These are phyloP conservation scores for Caiman crocodilus DNA, from an alignment of 2,797 vertebrate species.

Conservation along the genomic window DNA sequence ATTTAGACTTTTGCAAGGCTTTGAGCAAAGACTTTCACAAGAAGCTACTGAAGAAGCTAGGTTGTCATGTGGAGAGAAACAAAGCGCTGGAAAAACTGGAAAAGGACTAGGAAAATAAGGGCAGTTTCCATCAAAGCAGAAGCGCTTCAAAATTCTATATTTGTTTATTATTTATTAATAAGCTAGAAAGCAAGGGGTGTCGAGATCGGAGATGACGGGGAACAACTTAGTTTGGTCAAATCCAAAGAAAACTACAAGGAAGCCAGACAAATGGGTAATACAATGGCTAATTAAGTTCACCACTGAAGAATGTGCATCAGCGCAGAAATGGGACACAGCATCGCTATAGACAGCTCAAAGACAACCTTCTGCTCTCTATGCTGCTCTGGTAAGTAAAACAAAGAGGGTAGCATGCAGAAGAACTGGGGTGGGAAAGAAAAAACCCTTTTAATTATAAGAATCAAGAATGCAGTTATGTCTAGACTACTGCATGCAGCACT, in stretches of 20 bases:
- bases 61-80: fast-evolving
- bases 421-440: not conserved
- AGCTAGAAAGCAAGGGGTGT: not conserved
- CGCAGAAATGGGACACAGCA: not conserved
- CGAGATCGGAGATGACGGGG: fast-evolving
- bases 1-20: not conserved
- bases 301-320: not conserved
- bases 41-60: not conserved
- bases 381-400: not conserved
- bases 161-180: fast-evolving
- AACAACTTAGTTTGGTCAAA: not conserved
- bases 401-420: not conserved
- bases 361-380: not conserved
- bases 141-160: not conserved
- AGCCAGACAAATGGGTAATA: not conserved
- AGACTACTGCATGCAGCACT: not conserved
- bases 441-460: not conserved
- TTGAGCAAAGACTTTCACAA: not conserved
- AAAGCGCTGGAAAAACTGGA: not conserved
- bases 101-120: not conserved
- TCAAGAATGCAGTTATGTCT: not conserved
- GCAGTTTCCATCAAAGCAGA: not conserved
- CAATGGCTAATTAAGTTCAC: not conserved
- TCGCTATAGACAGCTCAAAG: not conserved
- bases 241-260: fast-evolving